Evolutionary conservation across 2,113 vertebrate genomes (phyloP).

Genomic region (Peromyscus polionotus): DNA sequence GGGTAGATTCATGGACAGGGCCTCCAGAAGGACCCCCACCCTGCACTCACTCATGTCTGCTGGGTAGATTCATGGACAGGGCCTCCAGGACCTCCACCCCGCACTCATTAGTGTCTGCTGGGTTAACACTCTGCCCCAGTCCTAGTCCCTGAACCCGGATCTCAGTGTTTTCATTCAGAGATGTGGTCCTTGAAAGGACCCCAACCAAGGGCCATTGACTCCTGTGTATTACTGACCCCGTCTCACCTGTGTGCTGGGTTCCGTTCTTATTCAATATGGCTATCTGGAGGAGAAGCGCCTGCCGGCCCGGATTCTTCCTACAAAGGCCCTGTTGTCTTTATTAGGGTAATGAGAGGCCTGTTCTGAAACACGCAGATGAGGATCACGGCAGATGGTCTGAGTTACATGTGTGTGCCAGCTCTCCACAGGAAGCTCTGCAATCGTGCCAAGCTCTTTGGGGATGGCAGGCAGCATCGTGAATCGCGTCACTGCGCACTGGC

Average conservation of each 20-base stretch:
- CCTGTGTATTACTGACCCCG: background rate
- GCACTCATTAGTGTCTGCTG: background rate
- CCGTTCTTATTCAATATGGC: background rate
- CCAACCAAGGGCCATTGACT: background rate
- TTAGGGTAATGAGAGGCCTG: background rate
- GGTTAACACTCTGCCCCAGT: background rate
- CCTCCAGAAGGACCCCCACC: background rate
- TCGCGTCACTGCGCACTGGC: background rate
- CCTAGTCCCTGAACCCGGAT: background rate
- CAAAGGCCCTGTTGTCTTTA: conserved; percentile 22
- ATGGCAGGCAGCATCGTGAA: background rate
- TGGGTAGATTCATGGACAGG: background rate
- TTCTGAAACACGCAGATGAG: background rate
- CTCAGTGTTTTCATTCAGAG: background rate
- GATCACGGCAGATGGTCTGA: conserved; percentile 39
- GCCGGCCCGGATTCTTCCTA: background rate
- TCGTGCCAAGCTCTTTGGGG: background rate
- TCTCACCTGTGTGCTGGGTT: background rate
- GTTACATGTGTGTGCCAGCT: background rate
- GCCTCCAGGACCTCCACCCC: background rate
- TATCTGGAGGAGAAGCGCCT: background rate
- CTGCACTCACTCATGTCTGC: background rate
- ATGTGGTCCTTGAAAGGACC: background rate
- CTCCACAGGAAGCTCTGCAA: background rate
- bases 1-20: background rate